phyloP scores from a whole-genome alignment of 2,113 vertebrate genomes.

The Panthera tigris region DNA sequence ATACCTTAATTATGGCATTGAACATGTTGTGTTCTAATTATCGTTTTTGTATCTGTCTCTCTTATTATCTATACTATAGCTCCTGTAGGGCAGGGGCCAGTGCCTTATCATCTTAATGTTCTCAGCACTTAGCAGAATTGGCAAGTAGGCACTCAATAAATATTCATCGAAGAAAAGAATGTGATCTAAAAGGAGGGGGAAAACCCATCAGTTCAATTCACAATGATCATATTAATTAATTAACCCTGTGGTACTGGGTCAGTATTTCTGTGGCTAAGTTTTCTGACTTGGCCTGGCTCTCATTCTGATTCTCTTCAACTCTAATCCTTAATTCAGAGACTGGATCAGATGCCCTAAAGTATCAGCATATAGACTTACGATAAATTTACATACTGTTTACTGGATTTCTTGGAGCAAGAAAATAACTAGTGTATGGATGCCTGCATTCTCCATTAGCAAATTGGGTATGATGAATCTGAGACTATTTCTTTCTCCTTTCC shows the following conservation, averaged over 20 bases:
- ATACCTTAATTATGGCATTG: not conserved
- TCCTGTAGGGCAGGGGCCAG: not conserved
- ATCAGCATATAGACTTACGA: not conserved
- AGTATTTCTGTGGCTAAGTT: not conserved
- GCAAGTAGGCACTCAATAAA: not conserved
- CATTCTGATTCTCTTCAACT: not conserved
- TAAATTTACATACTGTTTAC: not conserved
- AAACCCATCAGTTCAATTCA: not conserved
- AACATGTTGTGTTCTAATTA: not conserved
- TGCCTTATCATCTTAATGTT: not conserved
- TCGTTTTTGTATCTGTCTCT: not conserved
- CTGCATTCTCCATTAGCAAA: conserved; percentile 15
- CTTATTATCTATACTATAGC: not conserved
- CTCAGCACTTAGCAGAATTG: conserved; percentile 6
- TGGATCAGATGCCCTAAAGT: not conserved
- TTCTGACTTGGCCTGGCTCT: not conserved
- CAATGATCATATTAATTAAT: not conserved
- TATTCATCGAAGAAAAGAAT: conserved; percentile 14
- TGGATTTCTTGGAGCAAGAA: conserved; percentile 23
- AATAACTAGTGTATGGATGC: not conserved
- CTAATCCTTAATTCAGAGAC: not conserved
- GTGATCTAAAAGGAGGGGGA: not conserved
- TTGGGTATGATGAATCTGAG: not conserved
- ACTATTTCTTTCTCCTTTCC: not conserved
- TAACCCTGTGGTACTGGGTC: not conserved